These are phyloP conservation scores for Apostichopus parvimensis DNA, from an alignment of 35 echinoderm and acorn worm genomes.

Conservation along the genomic window DNA sequence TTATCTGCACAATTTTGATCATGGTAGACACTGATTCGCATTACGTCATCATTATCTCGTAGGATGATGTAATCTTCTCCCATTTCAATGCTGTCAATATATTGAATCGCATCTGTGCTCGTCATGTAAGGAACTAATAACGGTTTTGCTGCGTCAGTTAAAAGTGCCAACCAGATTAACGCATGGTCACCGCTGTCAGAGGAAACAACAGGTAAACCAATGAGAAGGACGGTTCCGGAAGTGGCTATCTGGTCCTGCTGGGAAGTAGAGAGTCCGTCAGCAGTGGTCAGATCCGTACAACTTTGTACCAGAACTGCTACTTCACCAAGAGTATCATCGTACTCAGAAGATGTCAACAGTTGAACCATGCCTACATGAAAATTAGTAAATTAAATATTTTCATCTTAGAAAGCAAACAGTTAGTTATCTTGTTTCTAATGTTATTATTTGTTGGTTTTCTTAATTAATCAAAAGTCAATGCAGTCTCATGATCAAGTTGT, in stretches of 20 bases:
- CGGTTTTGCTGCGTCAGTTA: not conserved
- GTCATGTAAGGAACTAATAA: not conserved
- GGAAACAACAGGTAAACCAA: not conserved
- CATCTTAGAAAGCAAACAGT: too few relatives aligned
- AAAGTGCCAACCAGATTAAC: not conserved
- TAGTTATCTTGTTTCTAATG: too few relatives aligned
- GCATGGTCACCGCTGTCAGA: not conserved
- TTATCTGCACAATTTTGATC: not conserved
- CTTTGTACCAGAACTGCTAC: too few relatives aligned
- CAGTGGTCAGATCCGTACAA: not conserved
- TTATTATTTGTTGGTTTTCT: too few relatives aligned
- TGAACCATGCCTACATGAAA: too few relatives aligned
- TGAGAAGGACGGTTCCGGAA: not conserved
- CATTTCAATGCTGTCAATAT: constrained; percentile 6
- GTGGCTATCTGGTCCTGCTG: not conserved
- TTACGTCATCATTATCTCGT: not conserved
- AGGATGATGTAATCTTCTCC: not conserved
- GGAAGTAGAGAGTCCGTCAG: not conserved
- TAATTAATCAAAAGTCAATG: too few relatives aligned
- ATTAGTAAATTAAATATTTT: too few relatives aligned
- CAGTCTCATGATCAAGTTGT: too few relatives aligned
- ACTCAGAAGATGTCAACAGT: too few relatives aligned
- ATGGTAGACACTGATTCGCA: not conserved
- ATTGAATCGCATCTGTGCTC: not conserved
- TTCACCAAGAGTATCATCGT: too few relatives aligned